A percentile compares a stretch with the other conserved stretches of the same genome.
Evolutionary conservation across 1,140 invertebrate species (phyloP).

Genomic region (Brachionus koreanus): DNA sequence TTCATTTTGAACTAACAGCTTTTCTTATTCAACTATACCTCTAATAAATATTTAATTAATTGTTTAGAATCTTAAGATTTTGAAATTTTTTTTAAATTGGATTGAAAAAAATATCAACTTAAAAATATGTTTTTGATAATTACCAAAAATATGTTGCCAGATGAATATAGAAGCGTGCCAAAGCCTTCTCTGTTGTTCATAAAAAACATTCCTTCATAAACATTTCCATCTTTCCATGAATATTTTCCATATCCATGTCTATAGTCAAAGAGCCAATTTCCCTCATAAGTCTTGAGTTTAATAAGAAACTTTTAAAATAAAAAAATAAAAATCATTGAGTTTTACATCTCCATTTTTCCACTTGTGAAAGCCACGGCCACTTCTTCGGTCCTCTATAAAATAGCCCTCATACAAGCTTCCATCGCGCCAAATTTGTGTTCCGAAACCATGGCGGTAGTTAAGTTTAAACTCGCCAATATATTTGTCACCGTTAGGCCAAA

Average conservation of each 20-base stretch:
- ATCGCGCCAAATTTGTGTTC: constrained; percentile 56
- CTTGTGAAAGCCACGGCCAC: constrained; percentile 52
- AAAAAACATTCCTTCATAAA: constrained; percentile 54
- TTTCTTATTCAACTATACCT: too few species aligned
- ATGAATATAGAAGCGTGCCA: constrained; percentile 52
- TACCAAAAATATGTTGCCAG: constrained; percentile 56
- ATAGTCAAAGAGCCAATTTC: constrained; percentile 54
- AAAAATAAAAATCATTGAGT: background rate
- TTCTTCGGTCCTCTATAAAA: constrained; percentile 53
- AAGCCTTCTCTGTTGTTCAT: constrained; percentile 57
- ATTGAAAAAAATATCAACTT: background rate
- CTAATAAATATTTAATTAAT: too few species aligned
- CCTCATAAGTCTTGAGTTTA: constrained; percentile 53
- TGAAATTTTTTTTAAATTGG: constrained; percentile 7
- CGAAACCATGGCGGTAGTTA: constrained; percentile 53
- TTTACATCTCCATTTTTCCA: constrained; percentile 51
- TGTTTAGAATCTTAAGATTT: background rate
- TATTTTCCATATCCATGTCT: constrained; percentile 55
- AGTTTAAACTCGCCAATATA: constrained; percentile 55
- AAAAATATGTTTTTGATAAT: background rate
- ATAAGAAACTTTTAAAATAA: background rate
- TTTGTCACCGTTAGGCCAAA: constrained; percentile 56
- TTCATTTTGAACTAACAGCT: too few species aligned
- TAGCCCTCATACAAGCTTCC: constrained; percentile 53
- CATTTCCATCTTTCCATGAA: constrained; percentile 52